Conservation (phyloP, 2,888 invertebrate species). For the Aproaerema taeniolella region DNA sequence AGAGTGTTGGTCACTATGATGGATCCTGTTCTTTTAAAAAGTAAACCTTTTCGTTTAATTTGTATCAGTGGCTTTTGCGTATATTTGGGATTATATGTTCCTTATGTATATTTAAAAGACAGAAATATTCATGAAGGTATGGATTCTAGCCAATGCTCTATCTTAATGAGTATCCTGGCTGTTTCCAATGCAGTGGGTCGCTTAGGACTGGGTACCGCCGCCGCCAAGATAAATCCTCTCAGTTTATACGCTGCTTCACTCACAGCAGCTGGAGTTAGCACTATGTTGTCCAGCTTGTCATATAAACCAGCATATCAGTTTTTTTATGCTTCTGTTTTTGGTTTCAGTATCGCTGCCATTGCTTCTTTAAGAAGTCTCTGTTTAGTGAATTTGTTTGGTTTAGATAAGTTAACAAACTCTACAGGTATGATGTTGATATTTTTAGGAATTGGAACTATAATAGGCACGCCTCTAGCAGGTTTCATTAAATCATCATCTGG, state of each 20-base stretch:
- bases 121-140: slow-evolving; percentile 13
- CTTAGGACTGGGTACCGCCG: slow-evolving; percentile 12
- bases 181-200: slow-evolving; percentile 14
- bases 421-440: slow-evolving; percentile 18
- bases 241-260: slow-evolving; percentile 8
- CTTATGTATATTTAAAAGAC: slow-evolving; percentile 18
- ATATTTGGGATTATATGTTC: slow-evolving; percentile 16
- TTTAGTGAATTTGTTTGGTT: slow-evolving; percentile 16
- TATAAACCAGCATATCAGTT: slow-evolving; percentile 15
- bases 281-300: slow-evolving; percentile 9
- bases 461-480: slow-evolving; percentile 13
- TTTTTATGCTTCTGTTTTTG: slow-evolving; percentile 13
- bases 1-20: slow-evolving; percentile 65
- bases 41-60: slow-evolving; percentile 25
- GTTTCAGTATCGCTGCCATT: slow-evolving; percentile 12
- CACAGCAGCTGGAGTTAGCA: slow-evolving; percentile 8
- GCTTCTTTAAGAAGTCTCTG: slow-evolving; percentile 14
- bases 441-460: slow-evolving; percentile 16
- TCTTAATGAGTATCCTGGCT: slow-evolving; percentile 16
- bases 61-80: no score
- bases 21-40: slow-evolving; percentile 52
- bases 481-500: slow-evolving; percentile 3
- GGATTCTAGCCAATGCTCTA: slow-evolving; percentile 8
- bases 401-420: slow-evolving; percentile 19
- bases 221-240: slow-evolving; percentile 10